Evolutionary conservation across 2,888 invertebrate species (phyloP), one percentile per base, ranked within the genome.

Genomic region (Lingula anatina): DNA sequence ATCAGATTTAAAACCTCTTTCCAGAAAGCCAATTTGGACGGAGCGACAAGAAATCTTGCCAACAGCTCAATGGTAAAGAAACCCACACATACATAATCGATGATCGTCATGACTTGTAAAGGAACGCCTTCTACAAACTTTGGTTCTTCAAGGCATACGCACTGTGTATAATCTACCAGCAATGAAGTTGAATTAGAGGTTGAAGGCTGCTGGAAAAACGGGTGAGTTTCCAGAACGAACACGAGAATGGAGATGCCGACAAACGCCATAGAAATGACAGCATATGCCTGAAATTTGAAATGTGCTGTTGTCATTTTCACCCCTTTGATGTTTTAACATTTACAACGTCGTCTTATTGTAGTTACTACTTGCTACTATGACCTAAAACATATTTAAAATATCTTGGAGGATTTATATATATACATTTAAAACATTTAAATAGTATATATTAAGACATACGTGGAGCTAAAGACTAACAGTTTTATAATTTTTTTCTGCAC

Each of bases 151-250:
- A n/a, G n/a, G n/a, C n/a, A n/a, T 12, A 15, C 15, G 31, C 9
- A 9, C 15, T 31, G 31, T 9, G 15, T 15, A 31, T 31, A 31
- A n/a, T n/a, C n/a, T n/a, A n/a, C n/a, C n/a, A n/a, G n/a, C n/a
- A n/a, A n/a, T n/a, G n/a, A n/a, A 9, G 31, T 31, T 31, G 9
- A 9, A 31, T 31, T 31, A 12, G 15, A 9, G 15, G 15, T 9
- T 31, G 9, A 9, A 1, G 65, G 57, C 45, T 71, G 61, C 3
- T 70, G 66, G 59, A 73, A 72, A 57, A 61, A 52, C 23, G 56
- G 50, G 57, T 73, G 72, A 0, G 73, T 72, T 53, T 74, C 75
- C 48, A 72, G 58, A 39, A 70, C 67, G 59, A 74, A 75, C 23
- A 68, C 64, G 5, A 57, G 66, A 45, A 75, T 74, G 12, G 73